Evolutionary conservation across 2,888 invertebrate genomes (phyloP), one percentile per base, ranked within the genome.

Genomic region (Spatulosminthurus flaviceps): DNA sequence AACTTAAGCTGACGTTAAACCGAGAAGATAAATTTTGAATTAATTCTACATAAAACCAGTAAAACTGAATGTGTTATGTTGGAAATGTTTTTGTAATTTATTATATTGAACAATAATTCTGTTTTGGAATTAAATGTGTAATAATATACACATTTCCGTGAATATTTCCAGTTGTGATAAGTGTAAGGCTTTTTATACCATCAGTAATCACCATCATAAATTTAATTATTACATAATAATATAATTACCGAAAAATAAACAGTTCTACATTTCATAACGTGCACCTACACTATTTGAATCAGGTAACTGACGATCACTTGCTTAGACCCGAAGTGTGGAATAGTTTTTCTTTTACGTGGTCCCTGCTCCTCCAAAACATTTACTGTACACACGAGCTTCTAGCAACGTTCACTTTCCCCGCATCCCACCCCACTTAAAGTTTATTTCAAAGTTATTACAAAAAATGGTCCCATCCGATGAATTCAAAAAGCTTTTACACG

Each of bases 161-260:
- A n/a, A n/a, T n/a, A n/a, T n/a, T n/a, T n/a, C n/a, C n/a, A n/a
- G n/a, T n/a, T n/a, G n/a, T n/a, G n/a, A n/a, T n/a, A n/a, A n/a
- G n/a, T n/a, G n/a, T n/a, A n/a, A n/a, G n/a, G n/a, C n/a, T n/a
- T n/a, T n/a, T n/a, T n/a, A n/a, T n/a, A n/a, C n/a, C n/a, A n/a
- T n/a, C n/a, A n/a, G n/a, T n/a, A n/a, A n/a, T n/a, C n/a, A n/a
- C n/a, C 34, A 34, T 34, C 4, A 4, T 34, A 34, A 34, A 7
- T 9, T 9, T 34, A 34, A 34, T 34, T 7, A 34, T 34, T 34
- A n/a, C n/a, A n/a, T 34, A 34, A 34, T 34, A 51, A 51, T 4
- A 19, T n/a, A 51, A n/a, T 13, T 51, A n/a, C 51, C 16, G 51
- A 51, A 51, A 51, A 51, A 51, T 51, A 51, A 51, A 51, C 51